phyloP scores from a whole-genome alignment of 2,888 invertebrate species.

The Luperina testacea region DNA sequence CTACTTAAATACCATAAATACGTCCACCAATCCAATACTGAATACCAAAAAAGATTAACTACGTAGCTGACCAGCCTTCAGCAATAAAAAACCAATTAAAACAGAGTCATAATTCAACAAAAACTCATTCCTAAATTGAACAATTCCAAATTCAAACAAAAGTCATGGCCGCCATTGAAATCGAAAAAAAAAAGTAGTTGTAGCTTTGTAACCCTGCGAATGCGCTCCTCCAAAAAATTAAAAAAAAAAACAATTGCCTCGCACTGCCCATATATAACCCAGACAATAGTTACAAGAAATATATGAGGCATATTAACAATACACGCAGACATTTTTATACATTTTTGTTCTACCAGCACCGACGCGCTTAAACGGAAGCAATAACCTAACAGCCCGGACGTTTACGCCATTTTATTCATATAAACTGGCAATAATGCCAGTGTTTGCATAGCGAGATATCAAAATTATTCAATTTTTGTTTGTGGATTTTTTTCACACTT shows the following conservation, averaged over 20 bases:
- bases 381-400: slow-evolving; percentile 77
- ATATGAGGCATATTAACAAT: slow-evolving; percentile 74
- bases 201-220: slow-evolving; percentile 55
- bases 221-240: slow-evolving; percentile 56
- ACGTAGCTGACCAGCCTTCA: neutral
- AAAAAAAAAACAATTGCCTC: slow-evolving; percentile 68
- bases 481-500: slow-evolving; percentile 57
- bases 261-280: slow-evolving; percentile 65
- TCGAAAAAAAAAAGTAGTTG: slow-evolving; percentile 60
- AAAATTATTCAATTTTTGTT: slow-evolving; percentile 72
- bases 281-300: slow-evolving; percentile 75
- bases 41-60: slow-evolving; percentile 30
- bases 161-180: slow-evolving; percentile 57
- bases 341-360: slow-evolving; percentile 67
- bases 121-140: slow-evolving; percentile 64
- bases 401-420: slow-evolving; percentile 74
- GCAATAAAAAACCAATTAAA: slow-evolving; percentile 59
- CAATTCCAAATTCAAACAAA: slow-evolving; percentile 63
- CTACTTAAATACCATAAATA: neutral
- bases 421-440: slow-evolving; percentile 72
- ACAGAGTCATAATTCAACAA: slow-evolving; percentile 59
- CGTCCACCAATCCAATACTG: neutral
- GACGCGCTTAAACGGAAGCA: slow-evolving; percentile 75
- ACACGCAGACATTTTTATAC: slow-evolving; percentile 71
- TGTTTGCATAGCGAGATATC: slow-evolving; percentile 72